phyloP scores from a whole-genome alignment of 2,113 vertebrate species.

The Pithys albifrons region DNA sequence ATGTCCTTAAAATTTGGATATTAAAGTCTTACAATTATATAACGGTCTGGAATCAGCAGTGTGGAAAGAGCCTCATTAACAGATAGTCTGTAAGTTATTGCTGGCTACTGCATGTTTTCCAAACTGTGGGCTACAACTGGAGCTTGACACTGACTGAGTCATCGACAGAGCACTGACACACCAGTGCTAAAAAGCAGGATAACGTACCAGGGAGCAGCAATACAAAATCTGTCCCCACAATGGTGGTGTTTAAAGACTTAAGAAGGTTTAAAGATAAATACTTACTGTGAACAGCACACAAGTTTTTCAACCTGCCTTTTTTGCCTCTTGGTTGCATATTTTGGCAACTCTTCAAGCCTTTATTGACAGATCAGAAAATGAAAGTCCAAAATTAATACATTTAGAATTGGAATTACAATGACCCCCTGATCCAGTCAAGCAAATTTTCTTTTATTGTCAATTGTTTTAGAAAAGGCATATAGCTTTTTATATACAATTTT shows the following conservation, averaged over 20 bases:
- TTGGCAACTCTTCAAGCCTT: background rate
- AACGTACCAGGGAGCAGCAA: background rate
- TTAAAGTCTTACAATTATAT: background rate
- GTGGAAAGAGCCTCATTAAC: background rate
- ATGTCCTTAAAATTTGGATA: background rate
- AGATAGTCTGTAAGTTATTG: background rate
- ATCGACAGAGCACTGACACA: fast-evolving
- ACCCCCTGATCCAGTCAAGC: background rate
- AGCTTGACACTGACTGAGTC: background rate
- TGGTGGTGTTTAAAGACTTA: background rate
- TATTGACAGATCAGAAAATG: background rate
- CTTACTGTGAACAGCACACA: background rate
- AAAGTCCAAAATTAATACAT: background rate
- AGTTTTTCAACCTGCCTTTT: background rate
- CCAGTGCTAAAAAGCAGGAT: background rate
- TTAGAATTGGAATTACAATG: background rate
- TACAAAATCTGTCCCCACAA: background rate
- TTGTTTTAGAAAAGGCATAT: background rate
- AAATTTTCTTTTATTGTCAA: background rate
- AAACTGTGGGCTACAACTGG: background rate
- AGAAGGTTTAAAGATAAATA: background rate
- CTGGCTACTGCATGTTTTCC: background rate
- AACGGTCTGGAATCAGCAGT: background rate
- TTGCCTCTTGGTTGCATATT: background rate
- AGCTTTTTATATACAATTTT: background rate